Conservation (phyloP, 2,888 invertebrate genomes). For the Eupsilia transversa region DNA sequence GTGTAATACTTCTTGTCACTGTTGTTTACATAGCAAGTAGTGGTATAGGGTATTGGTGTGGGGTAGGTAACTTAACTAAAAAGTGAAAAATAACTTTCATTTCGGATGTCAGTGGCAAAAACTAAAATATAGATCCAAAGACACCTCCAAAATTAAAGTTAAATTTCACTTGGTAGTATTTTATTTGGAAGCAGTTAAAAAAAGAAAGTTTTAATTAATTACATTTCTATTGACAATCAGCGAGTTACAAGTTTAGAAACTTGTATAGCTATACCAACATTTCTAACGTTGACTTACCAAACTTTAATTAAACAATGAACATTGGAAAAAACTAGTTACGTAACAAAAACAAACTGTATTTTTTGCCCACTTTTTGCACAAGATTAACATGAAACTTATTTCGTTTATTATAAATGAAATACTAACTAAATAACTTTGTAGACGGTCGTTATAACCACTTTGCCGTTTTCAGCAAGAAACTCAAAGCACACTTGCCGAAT, state of each 20-base stretch:
- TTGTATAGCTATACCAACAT: not conserved
- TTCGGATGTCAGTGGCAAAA: too few relatives aligned
- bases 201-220: not conserved
- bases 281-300: not conserved
- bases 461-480: slow-evolving; percentile 73
- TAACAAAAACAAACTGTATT: slow-evolving; percentile 39
- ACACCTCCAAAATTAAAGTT: too few relatives aligned
- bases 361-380: slow-evolving; percentile 36
- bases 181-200: too few relatives aligned
- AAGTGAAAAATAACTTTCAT: too few relatives aligned
- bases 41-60: too few relatives aligned
- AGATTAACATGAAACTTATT: slow-evolving; percentile 55
- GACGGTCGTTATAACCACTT: slow-evolving; percentile 69
- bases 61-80: too few relatives aligned
- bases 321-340: slow-evolving; percentile 10
- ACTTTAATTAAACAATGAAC: slow-evolving; percentile 44
- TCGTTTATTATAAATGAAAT: slow-evolving; percentile 66
- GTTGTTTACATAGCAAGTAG: too few relatives aligned
- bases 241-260: not conserved
- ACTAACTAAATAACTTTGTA: slow-evolving; percentile 65
- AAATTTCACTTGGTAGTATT: too few relatives aligned
- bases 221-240: not conserved
- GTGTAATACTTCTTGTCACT: too few relatives aligned
- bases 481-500: slow-evolving; percentile 77
- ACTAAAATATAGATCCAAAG: too few relatives aligned